A percentile compares a stretch with the other conserved stretches of the same genome.
phyloP scores from a whole-genome alignment of 2,888 invertebrate species.

The Pedicia rivosa region DNA sequence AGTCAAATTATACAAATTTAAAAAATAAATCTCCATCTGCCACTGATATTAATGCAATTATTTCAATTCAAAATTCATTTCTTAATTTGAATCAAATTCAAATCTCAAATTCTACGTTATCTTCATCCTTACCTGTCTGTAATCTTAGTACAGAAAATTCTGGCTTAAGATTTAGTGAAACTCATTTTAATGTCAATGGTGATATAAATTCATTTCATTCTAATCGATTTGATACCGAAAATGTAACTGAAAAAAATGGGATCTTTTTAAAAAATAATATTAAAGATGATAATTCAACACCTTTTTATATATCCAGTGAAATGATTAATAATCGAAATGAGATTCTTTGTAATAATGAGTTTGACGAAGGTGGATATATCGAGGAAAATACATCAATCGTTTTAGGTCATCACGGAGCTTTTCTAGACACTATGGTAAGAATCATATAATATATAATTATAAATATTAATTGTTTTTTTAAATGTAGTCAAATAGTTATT shows the following conservation, averaged over 20 bases:
- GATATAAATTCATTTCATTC: slow-evolving; percentile 9
- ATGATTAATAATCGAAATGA: slow-evolving; percentile 13
- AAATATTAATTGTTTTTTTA: too few relatives aligned
- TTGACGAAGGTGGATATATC: slow-evolving; percentile 15
- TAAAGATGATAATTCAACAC: background rate
- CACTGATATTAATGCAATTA: slow-evolving; percentile 26
- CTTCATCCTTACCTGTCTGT: slow-evolving; percentile 7
- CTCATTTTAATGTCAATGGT: slow-evolving; percentile 17
- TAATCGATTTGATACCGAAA: too few relatives aligned
- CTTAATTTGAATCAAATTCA: slow-evolving; percentile 24
- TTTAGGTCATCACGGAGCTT: slow-evolving; percentile 21
- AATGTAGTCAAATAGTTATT: too few relatives aligned
- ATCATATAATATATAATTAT: slow-evolving; percentile 20
- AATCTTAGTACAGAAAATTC: background rate
- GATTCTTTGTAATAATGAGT: slow-evolving; percentile 12
- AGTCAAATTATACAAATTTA: slow-evolving; percentile 10
- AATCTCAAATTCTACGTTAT: slow-evolving; percentile 1
- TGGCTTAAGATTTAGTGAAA: slow-evolving; percentile 16
- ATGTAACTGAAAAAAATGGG: background rate
- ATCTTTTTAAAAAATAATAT: background rate
- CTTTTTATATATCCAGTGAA: slow-evolving; percentile 8
- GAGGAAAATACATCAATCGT: slow-evolving; percentile 15
- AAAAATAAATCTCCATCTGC: slow-evolving; percentile 19
- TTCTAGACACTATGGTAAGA: slow-evolving; percentile 39
- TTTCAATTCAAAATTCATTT: slow-evolving; percentile 24